Evolutionary conservation across 2,113 vertebrate genomes (phyloP).

Genomic region (Zosterops borbonicus): DNA sequence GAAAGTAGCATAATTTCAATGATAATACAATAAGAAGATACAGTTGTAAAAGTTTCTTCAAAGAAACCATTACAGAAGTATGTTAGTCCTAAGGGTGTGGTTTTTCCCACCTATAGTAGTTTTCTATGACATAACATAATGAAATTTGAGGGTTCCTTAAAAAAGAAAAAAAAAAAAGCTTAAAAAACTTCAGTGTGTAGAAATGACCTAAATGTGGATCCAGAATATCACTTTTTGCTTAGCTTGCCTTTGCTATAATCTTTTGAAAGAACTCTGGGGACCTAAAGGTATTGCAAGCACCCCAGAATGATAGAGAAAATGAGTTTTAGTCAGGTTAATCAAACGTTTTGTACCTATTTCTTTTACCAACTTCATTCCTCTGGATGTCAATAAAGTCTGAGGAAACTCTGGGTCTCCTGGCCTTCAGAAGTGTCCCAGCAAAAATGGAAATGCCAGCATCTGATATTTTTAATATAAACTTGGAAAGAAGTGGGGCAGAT

Average conservation of each 20-base stretch:
- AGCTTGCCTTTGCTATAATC: not conserved
- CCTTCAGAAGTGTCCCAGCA: not conserved
- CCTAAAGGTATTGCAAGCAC: not conserved
- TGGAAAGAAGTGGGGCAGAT: not conserved
- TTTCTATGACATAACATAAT: not conserved
- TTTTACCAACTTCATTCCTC: not conserved
- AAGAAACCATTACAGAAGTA: not conserved
- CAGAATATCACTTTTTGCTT: not conserved
- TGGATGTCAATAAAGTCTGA: not conserved
- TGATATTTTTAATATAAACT: not conserved
- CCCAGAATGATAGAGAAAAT: not conserved
- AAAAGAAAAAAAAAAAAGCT: not conserved
- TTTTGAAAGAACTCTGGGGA: not conserved
- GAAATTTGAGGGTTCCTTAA: not conserved
- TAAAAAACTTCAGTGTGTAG: not conserved
- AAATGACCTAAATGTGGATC: not conserved
- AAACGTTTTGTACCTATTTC: not conserved
- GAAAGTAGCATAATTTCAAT: not conserved
- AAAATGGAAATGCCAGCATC: not conserved
- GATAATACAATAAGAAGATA: not conserved
- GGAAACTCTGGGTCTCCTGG: not conserved
- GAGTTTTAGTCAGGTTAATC: not conserved
- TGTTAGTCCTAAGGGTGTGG: not conserved
- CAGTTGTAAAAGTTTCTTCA: not conserved
- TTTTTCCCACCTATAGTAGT: not conserved